phyloP scores from a whole-genome alignment of 2,113 vertebrate genomes.

The Fregetta grallaria region DNA sequence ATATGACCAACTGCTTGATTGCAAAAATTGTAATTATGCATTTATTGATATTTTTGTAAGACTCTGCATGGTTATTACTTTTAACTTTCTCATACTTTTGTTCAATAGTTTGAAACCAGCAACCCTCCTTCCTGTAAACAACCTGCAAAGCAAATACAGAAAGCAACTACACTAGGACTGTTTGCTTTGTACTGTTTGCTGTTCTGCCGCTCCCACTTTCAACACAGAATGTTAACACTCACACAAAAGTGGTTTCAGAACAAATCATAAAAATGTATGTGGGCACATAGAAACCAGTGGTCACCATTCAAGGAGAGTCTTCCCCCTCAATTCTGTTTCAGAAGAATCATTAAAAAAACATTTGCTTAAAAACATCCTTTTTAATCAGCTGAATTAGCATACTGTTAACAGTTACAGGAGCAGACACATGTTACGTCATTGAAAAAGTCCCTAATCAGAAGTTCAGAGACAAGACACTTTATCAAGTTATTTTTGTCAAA shows the following conservation, averaged over 20 bases:
- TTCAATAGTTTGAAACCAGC: neutral
- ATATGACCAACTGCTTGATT: neutral
- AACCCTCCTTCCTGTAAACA: neutral
- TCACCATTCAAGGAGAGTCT: neutral
- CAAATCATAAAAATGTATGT: neutral
- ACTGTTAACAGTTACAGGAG: neutral
- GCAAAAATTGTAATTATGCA: neutral
- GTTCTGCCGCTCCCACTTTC: conserved; percentile 45
- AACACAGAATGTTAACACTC: conserved; percentile 58
- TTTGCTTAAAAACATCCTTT: neutral
- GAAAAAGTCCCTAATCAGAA: neutral
- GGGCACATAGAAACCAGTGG: neutral
- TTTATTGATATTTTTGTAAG: neutral
- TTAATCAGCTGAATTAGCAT: neutral
- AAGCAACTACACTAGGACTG: neutral
- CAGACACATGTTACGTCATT: neutral
- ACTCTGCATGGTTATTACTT: neutral
- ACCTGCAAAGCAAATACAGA: conserved; percentile 30
- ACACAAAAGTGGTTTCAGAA: conserved; percentile 17
- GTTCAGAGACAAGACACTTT: neutral
- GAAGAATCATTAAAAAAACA: neutral
- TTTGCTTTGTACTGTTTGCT: conserved; percentile 79
- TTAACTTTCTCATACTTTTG: neutral
- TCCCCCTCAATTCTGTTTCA: neutral
- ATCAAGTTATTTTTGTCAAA: neutral